These are phyloP conservation scores for Drosophila bifasciata DNA, from an alignment of 1,140 invertebrate species.

Conservation along the genomic window DNA sequence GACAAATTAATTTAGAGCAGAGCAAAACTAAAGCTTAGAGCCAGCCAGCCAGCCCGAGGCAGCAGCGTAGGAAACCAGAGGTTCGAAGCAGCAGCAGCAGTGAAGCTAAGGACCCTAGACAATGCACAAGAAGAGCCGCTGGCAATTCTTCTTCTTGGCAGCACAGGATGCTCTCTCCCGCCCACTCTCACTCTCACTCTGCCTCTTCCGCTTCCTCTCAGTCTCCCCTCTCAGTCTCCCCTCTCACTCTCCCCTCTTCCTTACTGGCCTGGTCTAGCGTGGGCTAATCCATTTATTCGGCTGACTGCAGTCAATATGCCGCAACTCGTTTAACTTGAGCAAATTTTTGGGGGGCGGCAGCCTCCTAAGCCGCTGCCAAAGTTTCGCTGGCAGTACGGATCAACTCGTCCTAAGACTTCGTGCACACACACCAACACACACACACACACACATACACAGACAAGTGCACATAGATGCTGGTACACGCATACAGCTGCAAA, in stretches of 20 bases:
- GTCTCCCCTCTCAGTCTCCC: background rate
- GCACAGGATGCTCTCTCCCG: too few species aligned
- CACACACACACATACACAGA: background rate
- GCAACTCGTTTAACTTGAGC: slow-evolving; percentile 61
- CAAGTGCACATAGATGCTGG: background rate
- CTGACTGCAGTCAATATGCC: slow-evolving; percentile 54
- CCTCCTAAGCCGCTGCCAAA: slow-evolving; percentile 51
- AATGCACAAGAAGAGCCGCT: slow-evolving; percentile 15
- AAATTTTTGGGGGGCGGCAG: slow-evolving; percentile 62
- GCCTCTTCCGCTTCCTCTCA: too few species aligned
- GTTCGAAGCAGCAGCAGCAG: background rate
- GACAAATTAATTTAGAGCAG: slow-evolving; percentile 22
- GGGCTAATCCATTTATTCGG: slow-evolving; percentile 54
- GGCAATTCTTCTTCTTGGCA: slow-evolving; percentile 7
- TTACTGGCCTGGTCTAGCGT: too few species aligned
- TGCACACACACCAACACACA: slow-evolving; percentile 1
- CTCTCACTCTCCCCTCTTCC: background rate
- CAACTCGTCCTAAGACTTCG: slow-evolving; percentile 14
- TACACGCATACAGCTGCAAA: slow-evolving; percentile 1
- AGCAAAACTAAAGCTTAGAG: background rate
- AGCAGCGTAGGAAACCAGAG: background rate
- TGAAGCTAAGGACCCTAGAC: background rate
- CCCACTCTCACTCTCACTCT: too few species aligned
- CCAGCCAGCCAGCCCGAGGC: background rate
- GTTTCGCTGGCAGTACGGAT: slow-evolving; percentile 37